Evolutionary conservation across 2,113 vertebrate genomes (phyloP), one percentile per base, ranked within the genome.

Genomic region (Plecturocebus donacophilus): DNA sequence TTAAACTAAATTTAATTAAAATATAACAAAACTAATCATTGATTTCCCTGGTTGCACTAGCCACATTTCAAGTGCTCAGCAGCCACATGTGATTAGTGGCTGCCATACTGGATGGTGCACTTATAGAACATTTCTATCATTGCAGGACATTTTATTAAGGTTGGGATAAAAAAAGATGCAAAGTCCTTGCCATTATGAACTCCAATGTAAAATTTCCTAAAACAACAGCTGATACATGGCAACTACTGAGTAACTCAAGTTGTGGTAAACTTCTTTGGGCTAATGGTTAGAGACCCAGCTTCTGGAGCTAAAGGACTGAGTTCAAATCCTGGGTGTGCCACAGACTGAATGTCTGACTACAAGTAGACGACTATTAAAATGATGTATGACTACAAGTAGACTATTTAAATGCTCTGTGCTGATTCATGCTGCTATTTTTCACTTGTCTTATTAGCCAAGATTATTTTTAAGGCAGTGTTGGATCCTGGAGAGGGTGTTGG

Each of bases 391-490:
- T 68, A 64, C 47, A 87, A 47, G 73, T 66, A 47, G 58, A 25
- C 83, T 94, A 45, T 83, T 93, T 58, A 54, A 92, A 90, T 17
- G 68, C 23, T 49, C 38, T 20, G 6, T 56, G 32, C 66, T 85
- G 56, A 79, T 52, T 35, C n/a, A 6, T 85, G 87, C n/a, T 84
- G 52, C 47, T 45, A 35, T 93, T 96, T 97, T 83, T 81, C 70
- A 92, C 17, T 95, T 93, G 30, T 38, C 42, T 71, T 82, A 61
- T 71, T 95, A 81, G 64, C 56, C 66, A 82, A 87, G 87, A 92
- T 93, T 91, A 76, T 92, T 96, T 96, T 92, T 35, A 81, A 95
- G 80, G 96, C 30, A 71, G 35, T 27, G 8, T 56, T 94, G 71
- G 70, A 61, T 92, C 68, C 94, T 75, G 92, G 20, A 90, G 56